Percentiles rank a stretch among this genome's conserved stretches.
phyloP scores from a whole-genome alignment of 2,113 vertebrate species.

The Syngnathus floridae region DNA sequence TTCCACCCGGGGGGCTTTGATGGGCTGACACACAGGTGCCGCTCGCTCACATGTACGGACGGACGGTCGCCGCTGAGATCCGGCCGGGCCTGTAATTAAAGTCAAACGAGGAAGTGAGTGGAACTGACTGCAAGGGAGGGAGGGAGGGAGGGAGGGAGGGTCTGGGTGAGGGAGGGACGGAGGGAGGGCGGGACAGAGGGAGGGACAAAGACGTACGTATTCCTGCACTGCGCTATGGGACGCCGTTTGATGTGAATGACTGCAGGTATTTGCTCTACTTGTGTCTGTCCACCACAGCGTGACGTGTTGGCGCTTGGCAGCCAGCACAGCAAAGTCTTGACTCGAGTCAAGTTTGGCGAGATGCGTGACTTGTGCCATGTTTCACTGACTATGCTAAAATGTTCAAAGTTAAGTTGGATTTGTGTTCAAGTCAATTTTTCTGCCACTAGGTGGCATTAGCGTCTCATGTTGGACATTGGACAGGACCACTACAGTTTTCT shows the following conservation, averaged over 20 bases:
- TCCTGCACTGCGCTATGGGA: slow-evolving; percentile 26
- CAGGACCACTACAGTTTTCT: too few relatives aligned
- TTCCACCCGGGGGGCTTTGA: slow-evolving; percentile 59
- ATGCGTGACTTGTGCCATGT: not conserved
- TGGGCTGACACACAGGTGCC: slow-evolving; percentile 60
- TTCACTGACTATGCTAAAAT: not conserved
- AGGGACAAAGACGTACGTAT: slow-evolving; percentile 28
- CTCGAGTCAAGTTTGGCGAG: not conserved
- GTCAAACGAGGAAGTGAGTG: slow-evolving; percentile 31
- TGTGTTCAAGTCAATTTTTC: too few relatives aligned
- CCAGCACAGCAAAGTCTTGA: not conserved
- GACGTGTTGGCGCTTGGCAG: not conserved
- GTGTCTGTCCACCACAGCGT: not conserved
- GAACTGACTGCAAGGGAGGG: slow-evolving; percentile 7
- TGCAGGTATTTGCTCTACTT: slow-evolving; percentile 10
- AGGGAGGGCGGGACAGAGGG: too few relatives aligned
- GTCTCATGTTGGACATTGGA: too few relatives aligned
- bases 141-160: not conserved
- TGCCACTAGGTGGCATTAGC: too few relatives aligned
- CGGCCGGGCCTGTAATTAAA: slow-evolving; percentile 62
- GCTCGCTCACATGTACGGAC: slow-evolving; percentile 40
- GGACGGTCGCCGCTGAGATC: slow-evolving; percentile 35
- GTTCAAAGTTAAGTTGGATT: too few relatives aligned
- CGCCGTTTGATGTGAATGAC: slow-evolving; percentile 36
- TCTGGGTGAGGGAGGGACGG: too few relatives aligned